Conservation (phyloP, 2,888 invertebrate genomes). For the Pandemis heparana region DNA sequence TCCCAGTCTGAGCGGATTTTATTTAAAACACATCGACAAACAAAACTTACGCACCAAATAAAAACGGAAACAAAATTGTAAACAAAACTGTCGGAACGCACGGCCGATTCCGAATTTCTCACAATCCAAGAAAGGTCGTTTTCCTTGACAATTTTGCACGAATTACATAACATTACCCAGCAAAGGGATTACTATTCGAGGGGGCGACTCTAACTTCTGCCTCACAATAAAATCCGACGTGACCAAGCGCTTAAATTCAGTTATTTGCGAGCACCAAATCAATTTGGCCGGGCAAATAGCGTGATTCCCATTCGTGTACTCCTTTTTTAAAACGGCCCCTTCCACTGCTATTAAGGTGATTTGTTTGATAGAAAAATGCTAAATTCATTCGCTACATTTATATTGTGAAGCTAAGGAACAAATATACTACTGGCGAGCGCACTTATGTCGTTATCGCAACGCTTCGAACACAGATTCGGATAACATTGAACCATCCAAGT, state of each 20-base stretch:
- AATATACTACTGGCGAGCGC: too few species aligned
- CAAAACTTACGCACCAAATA: constrained; percentile 8
- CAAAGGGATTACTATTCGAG: constrained; percentile 64
- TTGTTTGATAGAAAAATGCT: constrained; percentile 38
- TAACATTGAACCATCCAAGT: too few species aligned
- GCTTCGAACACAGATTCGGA: too few species aligned
- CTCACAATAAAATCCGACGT: constrained; percentile 79
- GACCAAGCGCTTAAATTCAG: constrained; percentile 73
- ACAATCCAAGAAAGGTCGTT: constrained; percentile 43
- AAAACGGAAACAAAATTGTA: constrained; percentile 34
- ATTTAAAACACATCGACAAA: not conserved
- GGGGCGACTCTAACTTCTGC: constrained; percentile 73
- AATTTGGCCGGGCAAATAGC: constrained; percentile 65
- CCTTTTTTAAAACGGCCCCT: constrained; percentile 42
- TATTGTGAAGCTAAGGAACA: not conserved
- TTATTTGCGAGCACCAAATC: constrained; percentile 73
- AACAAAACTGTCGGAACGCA: constrained; percentile 32
- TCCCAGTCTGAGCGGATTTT: too few species aligned
- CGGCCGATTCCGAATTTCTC: constrained; percentile 39
- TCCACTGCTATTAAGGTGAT: constrained; percentile 34
- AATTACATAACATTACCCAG: constrained; percentile 68
- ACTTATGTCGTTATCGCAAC: too few species aligned
- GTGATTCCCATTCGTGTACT: constrained; percentile 70
- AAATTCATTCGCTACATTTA: constrained; percentile 22
- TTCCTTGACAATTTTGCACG: constrained; percentile 60